Evolutionary conservation across 2,888 invertebrate species (phyloP).

Genomic region (Meiosimyza platycephala): DNA sequence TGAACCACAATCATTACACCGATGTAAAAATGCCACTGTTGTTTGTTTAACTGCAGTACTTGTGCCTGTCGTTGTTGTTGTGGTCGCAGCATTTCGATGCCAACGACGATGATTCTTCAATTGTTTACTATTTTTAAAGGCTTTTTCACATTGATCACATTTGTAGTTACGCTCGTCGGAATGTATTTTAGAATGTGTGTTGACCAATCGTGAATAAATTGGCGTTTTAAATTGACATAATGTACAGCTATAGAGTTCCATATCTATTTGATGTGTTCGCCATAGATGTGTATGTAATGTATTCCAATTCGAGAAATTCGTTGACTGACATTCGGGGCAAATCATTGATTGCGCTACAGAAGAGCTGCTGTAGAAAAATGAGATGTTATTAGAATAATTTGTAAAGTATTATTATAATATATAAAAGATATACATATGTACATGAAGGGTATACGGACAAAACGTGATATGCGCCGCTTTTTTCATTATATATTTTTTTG

Average conservation of each 20-base stretch:
- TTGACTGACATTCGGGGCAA: slow-evolving; percentile 76
- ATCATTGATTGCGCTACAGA: slow-evolving; percentile 52
- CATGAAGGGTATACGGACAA: too few species aligned
- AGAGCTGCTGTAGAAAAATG: slow-evolving; percentile 37
- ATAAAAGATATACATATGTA: too few species aligned
- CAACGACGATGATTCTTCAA: slow-evolving; percentile 79
- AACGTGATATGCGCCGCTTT: too few species aligned
- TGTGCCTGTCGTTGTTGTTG: slow-evolving; percentile 5
- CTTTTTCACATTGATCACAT: slow-evolving; percentile 78
- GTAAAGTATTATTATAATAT: background rate
- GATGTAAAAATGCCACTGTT: slow-evolving; percentile 48
- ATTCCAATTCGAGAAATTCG: slow-evolving; percentile 71
- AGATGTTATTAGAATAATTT: slow-evolving; percentile 8
- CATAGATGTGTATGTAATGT: slow-evolving; percentile 83
- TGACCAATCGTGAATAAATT: slow-evolving; percentile 76
- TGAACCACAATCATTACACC: slow-evolving; percentile 67
- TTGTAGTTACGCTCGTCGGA: slow-evolving; percentile 72
- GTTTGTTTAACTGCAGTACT: slow-evolving; percentile 17
- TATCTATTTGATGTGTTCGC: slow-evolving; percentile 80
- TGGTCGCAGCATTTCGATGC: slow-evolving; percentile 68
- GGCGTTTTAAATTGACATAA: slow-evolving; percentile 80
- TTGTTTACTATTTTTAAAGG: slow-evolving; percentile 84
- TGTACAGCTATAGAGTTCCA: slow-evolving; percentile 83
- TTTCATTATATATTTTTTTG: too few species aligned
- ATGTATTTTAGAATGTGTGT: slow-evolving; percentile 82